Evolutionary conservation across 2,888 invertebrate species (phyloP), one percentile per base, ranked within the genome.

Genomic region (Tridacna gigas): DNA sequence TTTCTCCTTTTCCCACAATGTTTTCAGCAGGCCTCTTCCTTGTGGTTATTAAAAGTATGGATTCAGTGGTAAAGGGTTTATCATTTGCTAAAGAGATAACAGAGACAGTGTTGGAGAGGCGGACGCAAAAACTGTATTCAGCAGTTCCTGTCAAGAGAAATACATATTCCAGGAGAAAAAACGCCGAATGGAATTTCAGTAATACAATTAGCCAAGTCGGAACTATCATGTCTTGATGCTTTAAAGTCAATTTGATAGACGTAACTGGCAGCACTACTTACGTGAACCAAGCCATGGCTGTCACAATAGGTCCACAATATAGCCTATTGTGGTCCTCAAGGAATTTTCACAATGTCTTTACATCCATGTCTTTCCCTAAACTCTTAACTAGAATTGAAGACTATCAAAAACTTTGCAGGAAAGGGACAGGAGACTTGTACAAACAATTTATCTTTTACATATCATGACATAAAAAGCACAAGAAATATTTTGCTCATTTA

Each of bases 231-330:
- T 71, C 71, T 71, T 25, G 3, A 51, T 71, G 71, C 25, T 11
- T 12, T 18, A 48, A 25, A 51, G 71, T 71, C 12, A 45, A 71
- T 48, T 71, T 71, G 71, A 71, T 51, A 12, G 20, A 71, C 45
- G 26, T 71, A 71, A 71, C 71, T 48, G 71, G 56, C 71, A 71
- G 71, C 25, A 71, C 48, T 51, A 26, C 71, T 71, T 71, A 51
- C 45, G 20, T 45, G 67, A 45, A 20, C 18, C 1, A 45, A 45
- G 45, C 18, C 20, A 9, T 20, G 67, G 28, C 67, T 67, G 67
- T 67, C 47, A 67, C 66, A 26, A 66, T 26, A 66, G 26, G 66
- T 66, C 18, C 66, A 18, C 26, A 13, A 26, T 22, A 18, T 26
- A 12, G 66, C 66, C 26, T 2, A 66, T 66, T 18, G 28, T 28